phyloP scores from a whole-genome alignment of 2,113 vertebrate genomes.

The Alectura lathami region DNA sequence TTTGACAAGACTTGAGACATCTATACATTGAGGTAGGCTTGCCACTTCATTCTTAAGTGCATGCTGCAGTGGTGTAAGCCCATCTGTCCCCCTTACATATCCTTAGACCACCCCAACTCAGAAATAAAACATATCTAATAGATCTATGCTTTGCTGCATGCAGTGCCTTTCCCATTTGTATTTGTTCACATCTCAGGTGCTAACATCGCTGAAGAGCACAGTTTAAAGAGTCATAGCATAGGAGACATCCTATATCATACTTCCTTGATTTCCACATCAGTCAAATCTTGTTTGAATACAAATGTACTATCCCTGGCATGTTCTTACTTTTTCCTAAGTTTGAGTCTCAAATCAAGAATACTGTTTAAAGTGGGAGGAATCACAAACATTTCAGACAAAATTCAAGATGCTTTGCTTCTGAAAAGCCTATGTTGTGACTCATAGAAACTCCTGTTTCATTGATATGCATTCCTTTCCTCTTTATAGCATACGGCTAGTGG shows the following conservation, averaged over 20 bases:
- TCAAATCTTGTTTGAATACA: neutral
- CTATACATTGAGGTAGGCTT: neutral
- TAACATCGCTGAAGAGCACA: neutral
- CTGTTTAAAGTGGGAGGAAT: neutral
- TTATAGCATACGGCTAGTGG: rapidly evolving
- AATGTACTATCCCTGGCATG: neutral
- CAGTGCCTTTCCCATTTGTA: neutral
- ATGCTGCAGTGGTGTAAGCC: neutral
- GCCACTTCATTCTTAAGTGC: neutral
- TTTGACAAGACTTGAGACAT: neutral
- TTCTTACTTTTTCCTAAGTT: neutral
- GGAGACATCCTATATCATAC: neutral
- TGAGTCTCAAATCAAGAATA: neutral
- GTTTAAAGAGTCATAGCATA: neutral
- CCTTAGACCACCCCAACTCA: neutral
- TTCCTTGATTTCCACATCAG: neutral
- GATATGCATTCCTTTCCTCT: neutral
- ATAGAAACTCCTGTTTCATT: neutral
- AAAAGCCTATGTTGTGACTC: neutral
- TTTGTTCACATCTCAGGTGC: neutral
- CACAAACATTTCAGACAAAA: neutral
- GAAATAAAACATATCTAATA: neutral
- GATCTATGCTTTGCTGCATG: neutral
- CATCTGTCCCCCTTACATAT: neutral
- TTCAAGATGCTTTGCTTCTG: neutral